Base-by-base conservation (phyloP, 1,140 invertebrate species). In the Drosophila ohnishii region DNA sequence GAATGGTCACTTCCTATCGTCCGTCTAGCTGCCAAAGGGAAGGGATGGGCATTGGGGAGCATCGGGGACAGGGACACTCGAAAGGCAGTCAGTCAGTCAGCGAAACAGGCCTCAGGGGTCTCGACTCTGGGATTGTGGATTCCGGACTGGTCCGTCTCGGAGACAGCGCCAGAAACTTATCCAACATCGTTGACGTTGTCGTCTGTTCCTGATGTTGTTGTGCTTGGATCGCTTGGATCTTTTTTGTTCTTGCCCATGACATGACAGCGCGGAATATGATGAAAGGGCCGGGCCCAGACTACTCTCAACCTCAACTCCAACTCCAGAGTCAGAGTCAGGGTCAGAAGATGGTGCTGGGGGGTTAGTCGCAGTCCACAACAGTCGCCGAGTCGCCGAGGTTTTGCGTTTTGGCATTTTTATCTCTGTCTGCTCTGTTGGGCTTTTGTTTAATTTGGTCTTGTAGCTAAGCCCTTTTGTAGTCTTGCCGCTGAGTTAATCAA, bases 191-290 rank as follows among this genome's bases (percentile, higher is more conserved):
- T 86, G 78, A 81, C 82, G 81, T 84, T 85, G 81, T 86, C 82
- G 82, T 86, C 62, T 72, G 73, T 53, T 74, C 65, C 44, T 37
- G 42, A 60, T 56, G 60, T 34, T 53, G 32, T 59, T 55, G 37
- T 75, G 22, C 51, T 14, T 25, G 34, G 34, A 55, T 50, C 55
- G 32, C 55, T 61, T 48, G 48, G 74, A 55, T 59, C 57, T 78
- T 71, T 79, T 63, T 84, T 61, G 73, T 65, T 87, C 62, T 75
- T 82, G 70, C 59, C 78, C 75, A 59, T 85, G 82, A 87, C 82
- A 87, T 85, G 82, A 87, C 83, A 85, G 83, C 83, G 82, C 81
- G 82, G 83, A 85, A 85, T 82, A 85, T 85, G 83, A 87, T 85
- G 83, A 85, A 87, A 85, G 81, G 82, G 81, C 83, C 80, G 32